Base-by-base conservation (phyloP, 2,113 vertebrate species). In the Gracilinanus agilis region DNA sequence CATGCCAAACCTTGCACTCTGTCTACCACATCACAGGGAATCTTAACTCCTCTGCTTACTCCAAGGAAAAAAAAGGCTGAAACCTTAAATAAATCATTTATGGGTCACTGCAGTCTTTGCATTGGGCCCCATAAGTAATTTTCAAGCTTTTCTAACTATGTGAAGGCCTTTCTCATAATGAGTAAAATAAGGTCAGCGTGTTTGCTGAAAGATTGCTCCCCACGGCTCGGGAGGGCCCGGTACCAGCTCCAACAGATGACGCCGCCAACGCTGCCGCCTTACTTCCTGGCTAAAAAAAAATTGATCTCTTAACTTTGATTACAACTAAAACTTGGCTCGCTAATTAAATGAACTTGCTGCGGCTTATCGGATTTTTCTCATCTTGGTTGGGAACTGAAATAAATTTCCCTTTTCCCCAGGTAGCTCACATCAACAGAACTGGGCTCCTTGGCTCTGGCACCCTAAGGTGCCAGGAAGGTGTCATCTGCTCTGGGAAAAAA, bases 271-370 rank as follows among this genome's bases (percentile, higher is more conserved):
- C 19, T 96, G 96, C 94, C 94, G 92, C 54, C 97, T 97, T 96
- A 96, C 96, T 96, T 97, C 96, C 97, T 96, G 94, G 61, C 92
- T 97, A 97, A 97, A 96, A 96, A 97, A 88, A 93, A 96, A 97
- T 96, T 96, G 97, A 96, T 96, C 40, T 27, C 90, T 97, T 96
- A 92, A 91, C 97, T 97, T 94, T 98, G 97, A 96, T 97, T 96
- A 96, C 94, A 96, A 97, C 96, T 97, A 97, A 95, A 75, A n/a
- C 93, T 93, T n/a, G 94, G 90, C 96, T 94, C 94, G 96, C 96
- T 96, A 96, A 97, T 97, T 97, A 96, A 96, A 97, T 96, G 94
- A 0, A 40, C 95, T 53, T 88, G 95, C 95, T 91, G 90, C 16
- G 34, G 96, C 96, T 95, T 96, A 96, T n/a, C 96, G 95, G 95